Evolutionary conservation across 2,888 invertebrate genomes (phyloP).

Genomic region (Amiota minor): DNA sequence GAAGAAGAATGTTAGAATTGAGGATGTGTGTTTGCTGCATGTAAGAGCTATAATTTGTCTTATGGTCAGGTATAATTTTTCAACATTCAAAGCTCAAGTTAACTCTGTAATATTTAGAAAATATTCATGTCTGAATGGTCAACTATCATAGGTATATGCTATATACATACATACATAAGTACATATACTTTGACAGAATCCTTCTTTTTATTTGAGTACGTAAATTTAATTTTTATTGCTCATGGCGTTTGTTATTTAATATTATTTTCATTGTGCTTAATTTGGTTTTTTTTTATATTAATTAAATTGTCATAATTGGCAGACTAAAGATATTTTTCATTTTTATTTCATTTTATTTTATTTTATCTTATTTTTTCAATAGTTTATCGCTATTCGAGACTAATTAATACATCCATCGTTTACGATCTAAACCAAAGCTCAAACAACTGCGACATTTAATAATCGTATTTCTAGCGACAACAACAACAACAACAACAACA

Average conservation of each 20-base stretch:
- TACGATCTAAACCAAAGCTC: background rate
- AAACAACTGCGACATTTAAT: background rate
- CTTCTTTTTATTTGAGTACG: too few species aligned
- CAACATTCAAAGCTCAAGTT: background rate
- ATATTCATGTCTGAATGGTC: background rate
- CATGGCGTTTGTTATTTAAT: background rate
- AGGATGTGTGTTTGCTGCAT: background rate
- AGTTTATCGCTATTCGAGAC: background rate
- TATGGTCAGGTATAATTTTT: constrained; percentile 26
- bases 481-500: background rate
- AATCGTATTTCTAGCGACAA: background rate
- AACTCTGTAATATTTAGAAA: background rate
- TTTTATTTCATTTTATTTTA: background rate
- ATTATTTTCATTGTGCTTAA: background rate
- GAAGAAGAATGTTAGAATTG: background rate
- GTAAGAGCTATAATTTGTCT: constrained; percentile 27
- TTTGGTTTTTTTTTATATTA: background rate
- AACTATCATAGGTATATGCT: too few species aligned
- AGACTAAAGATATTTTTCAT: background rate
- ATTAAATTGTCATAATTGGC: too few species aligned
- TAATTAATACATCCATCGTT: background rate
- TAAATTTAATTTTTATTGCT: background rate
- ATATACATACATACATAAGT: too few species aligned
- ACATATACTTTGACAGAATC: too few species aligned
- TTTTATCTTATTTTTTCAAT: background rate